These are phyloP conservation scores for Callinectes sapidus DNA, from an alignment of 2,888 invertebrate species.

Conservation along the genomic window DNA sequence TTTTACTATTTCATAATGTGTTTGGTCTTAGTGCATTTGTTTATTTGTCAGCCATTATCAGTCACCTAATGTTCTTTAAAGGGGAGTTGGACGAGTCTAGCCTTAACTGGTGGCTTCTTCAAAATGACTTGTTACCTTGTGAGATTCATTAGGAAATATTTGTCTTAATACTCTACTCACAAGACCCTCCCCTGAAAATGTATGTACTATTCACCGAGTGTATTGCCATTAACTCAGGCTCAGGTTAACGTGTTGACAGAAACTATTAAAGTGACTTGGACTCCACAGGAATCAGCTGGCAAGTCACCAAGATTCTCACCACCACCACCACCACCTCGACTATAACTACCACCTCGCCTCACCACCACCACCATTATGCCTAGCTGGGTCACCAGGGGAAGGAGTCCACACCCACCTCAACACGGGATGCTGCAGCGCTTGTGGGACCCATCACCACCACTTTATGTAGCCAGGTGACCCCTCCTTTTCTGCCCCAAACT, in stretches of 20 bases:
- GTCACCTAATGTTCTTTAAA: not conserved
- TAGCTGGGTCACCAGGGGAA: not conserved
- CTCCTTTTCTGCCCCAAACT: constrained; percentile 50
- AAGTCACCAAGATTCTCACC: constrained; percentile 14
- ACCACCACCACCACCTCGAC: constrained; percentile 30
- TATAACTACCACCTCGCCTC: not conserved
- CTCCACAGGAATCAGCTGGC: constrained; percentile 46
- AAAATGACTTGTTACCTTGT: constrained; percentile 31
- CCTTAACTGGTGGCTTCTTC: constrained; percentile 34
- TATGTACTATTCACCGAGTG: constrained; percentile 1
- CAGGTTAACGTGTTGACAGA: not conserved
- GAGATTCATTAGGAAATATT: constrained; percentile 35
- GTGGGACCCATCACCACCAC: constrained; percentile 52
- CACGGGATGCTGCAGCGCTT: not conserved
- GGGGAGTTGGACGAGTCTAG: constrained; percentile 11
- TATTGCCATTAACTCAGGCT: not conserved
- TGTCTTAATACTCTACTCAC: constrained; percentile 10
- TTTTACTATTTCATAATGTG: constrained; percentile 25
- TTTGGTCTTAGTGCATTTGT: constrained; percentile 28
- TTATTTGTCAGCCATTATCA: constrained; percentile 7
- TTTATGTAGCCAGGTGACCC: constrained; percentile 69
- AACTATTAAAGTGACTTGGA: constrained; percentile 42
- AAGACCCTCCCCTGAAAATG: constrained; percentile 26
- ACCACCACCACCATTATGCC: not conserved
- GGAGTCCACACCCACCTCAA: not conserved